Conservation (phyloP, 2,113 vertebrate genomes). For the Caretta caretta region DNA sequence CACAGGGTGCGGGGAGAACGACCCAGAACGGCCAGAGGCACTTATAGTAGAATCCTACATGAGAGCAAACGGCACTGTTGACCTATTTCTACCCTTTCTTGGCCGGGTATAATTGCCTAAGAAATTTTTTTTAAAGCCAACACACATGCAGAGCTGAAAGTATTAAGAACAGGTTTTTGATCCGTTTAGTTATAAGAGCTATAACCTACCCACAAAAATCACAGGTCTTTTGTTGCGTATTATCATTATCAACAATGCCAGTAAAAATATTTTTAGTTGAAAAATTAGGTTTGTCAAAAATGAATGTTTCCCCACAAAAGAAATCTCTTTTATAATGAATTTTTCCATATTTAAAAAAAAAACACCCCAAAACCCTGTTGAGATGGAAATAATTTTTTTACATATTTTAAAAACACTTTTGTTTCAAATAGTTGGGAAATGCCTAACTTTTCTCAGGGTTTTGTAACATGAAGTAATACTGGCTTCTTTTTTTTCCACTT, state of each 20-base stretch:
- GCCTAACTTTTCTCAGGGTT: not conserved
- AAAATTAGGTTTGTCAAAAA: not conserved
- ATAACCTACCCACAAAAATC: not conserved
- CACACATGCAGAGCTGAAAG: not conserved
- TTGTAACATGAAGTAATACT: not conserved
- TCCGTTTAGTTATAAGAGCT: not conserved
- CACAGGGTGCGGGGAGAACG: rapidly evolving
- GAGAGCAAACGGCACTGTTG: not conserved
- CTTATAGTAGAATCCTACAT: rapidly evolving
- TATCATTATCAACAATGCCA: not conserved
- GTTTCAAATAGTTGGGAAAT: not conserved
- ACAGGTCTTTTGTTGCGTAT: not conserved
- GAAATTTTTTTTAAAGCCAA: not conserved
- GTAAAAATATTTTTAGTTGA: not conserved
- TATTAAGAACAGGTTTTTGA: not conserved
- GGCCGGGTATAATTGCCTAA: not conserved
- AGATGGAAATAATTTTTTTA: not conserved
- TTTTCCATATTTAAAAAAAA: not conserved
- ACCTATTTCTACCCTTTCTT: not conserved
- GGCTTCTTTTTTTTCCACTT: not conserved
- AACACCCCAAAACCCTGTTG: not conserved
- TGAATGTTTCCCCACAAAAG: not conserved
- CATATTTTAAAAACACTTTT: not conserved
- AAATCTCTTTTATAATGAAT: not conserved
- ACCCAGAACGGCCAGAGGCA: not conserved